phyloP scores from a whole-genome alignment of 2,888 invertebrate genomes.

The Hyles lineata region DNA sequence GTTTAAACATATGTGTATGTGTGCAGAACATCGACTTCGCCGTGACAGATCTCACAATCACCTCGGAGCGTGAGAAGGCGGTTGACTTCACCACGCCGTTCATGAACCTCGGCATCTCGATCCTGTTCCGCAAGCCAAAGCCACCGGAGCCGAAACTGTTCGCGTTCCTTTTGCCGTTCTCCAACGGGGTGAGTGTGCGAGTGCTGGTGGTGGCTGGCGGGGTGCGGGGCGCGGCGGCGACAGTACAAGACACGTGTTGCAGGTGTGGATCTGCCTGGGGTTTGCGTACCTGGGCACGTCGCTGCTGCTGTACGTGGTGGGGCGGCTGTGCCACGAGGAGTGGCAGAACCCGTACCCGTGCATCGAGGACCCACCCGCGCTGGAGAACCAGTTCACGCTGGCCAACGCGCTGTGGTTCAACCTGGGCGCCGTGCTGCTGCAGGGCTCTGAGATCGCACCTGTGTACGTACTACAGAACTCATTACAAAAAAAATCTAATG shows the following conservation, averaged over 20 bases:
- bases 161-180: slow-evolving; percentile 96
- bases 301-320: slow-evolving; percentile 91
- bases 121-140: slow-evolving; percentile 93
- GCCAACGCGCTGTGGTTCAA: slow-evolving; percentile 96
- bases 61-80: slow-evolving; percentile 93
- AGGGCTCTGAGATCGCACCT: slow-evolving; percentile 94
- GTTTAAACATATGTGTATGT: neutral
- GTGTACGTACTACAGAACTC: slow-evolving; percentile 87
- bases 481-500: neutral
- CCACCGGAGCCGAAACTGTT: slow-evolving; percentile 94
- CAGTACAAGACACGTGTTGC: slow-evolving; percentile 29
- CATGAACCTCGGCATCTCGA: slow-evolving; percentile 96
- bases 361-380: slow-evolving; percentile 91
- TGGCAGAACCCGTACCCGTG: slow-evolving; percentile 96
- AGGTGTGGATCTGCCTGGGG: slow-evolving; percentile 94
- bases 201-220: neutral
- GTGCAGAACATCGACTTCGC: slow-evolving; percentile 93
- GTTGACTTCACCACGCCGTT: slow-evolving; percentile 98
- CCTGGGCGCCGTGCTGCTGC: slow-evolving; percentile 92
- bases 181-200: slow-evolving; percentile 81
- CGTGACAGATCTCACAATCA: slow-evolving; percentile 95
- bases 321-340: slow-evolving; percentile 92
- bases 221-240: neutral
- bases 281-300: slow-evolving; percentile 93
- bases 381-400: slow-evolving; percentile 94